A percentile compares a stretch with the other conserved stretches of the same genome.
Evolutionary conservation across 2,888 invertebrate genomes (phyloP).

Genomic region (Apamea sordens): DNA sequence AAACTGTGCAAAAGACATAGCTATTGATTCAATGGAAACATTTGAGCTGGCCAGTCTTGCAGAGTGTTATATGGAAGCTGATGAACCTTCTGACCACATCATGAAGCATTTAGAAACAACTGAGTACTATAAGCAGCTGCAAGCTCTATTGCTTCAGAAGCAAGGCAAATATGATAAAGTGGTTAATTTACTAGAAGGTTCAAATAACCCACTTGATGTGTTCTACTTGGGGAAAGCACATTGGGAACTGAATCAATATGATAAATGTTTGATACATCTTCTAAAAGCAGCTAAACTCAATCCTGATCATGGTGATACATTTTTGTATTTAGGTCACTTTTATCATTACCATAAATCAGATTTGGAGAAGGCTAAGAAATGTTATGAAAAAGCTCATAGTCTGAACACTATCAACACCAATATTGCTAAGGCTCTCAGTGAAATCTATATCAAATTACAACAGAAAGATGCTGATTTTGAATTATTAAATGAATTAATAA

Average conservation of each 20-base stretch:
- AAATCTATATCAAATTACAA: slow-evolving; percentile 92
- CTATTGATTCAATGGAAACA: slow-evolving; percentile 71
- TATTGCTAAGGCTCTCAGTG: slow-evolving; percentile 94
- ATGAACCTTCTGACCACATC: slow-evolving; percentile 76
- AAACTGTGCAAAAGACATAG: slow-evolving; percentile 77
- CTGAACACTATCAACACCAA: slow-evolving; percentile 92
- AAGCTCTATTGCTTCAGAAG: slow-evolving; percentile 87
- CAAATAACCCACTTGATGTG: slow-evolving; percentile 88
- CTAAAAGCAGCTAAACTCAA: slow-evolving; percentile 93
- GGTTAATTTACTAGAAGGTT: slow-evolving; percentile 86
- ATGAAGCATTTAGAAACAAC: slow-evolving; percentile 77
- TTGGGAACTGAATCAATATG: slow-evolving; percentile 90
- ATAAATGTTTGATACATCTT: slow-evolving; percentile 91
- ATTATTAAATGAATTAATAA: slow-evolving; percentile 88
- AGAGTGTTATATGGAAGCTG: slow-evolving; percentile 82
- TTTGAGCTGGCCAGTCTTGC: slow-evolving; percentile 79
- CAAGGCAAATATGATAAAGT: slow-evolving; percentile 89
- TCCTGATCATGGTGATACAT: slow-evolving; percentile 93
- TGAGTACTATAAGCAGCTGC: slow-evolving; percentile 82
- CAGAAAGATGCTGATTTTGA: slow-evolving; percentile 92
- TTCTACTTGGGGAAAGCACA: slow-evolving; percentile 91
- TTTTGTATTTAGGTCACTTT: slow-evolving; percentile 94
- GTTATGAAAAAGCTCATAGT: slow-evolving; percentile 95
- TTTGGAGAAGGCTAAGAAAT: slow-evolving; percentile 93
- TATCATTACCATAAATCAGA: slow-evolving; percentile 92